Evolutionary conservation across 92 coral and sea anemone genomes (phyloP), one percentile per base, ranked within the genome.

Genomic region (Palythoa grandis): DNA sequence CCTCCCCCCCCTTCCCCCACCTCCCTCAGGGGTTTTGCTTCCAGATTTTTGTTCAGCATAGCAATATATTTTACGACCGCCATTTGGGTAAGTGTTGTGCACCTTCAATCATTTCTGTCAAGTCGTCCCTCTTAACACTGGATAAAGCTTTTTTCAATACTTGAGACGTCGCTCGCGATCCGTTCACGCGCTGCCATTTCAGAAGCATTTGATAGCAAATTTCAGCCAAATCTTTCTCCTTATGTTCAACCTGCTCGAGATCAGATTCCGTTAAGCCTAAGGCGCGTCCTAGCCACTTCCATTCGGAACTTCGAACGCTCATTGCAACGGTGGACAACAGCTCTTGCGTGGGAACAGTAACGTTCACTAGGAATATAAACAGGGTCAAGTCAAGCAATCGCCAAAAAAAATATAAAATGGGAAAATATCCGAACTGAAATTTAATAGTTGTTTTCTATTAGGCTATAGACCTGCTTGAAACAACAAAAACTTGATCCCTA

Each of bases 241-340:
- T 72, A 29, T 84, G 35, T 61, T 83, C 83, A 19, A 88, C n/a
- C 54, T 88, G 87, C 48, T 82, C 65, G 20, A 88, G 82, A n/a
- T 72, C 47, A 20, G 82, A 17, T 4, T 88, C 87, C 23, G 77
- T 24, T n/a, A 88, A 10, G 24, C 77, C 48, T 68, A 88, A 75
- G 8, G 50, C 70, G 37, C 87, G 90, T 54, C 90, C 83, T 10
- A 88, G 40, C 60, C 63, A 57, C 61, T 74, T 88, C 90, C 90
- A 88, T 20, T 52, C 29, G 8, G 76, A 3, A 5, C n/a, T 22
- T 13, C 63, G 17, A 6, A 80, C 61, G 16, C 16, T 58, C 52
- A 53, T 13, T 70, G 87, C 78, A 40, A 83, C 22, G 56, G 0
- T 3, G 1, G 69, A 54, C 43, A 83, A 50, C 43, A 53, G 2